phyloP scores from a whole-genome alignment of 2,888 invertebrate genomes.

The Dynastes tityus region DNA sequence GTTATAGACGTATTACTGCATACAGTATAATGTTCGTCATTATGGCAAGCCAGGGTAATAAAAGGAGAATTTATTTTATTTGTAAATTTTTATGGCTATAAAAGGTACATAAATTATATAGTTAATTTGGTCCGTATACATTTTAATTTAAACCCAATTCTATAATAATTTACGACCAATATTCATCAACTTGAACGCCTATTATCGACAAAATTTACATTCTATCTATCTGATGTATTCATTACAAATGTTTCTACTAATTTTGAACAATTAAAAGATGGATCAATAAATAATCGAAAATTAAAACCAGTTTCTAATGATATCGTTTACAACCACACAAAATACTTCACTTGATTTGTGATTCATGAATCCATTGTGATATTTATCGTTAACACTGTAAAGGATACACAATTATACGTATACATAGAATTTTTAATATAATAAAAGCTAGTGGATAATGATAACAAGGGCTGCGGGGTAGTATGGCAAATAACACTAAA shows the following conservation, averaged over 20 bases:
- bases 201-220: conserved; percentile 31
- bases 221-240: conserved; percentile 21
- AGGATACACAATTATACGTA: too few species aligned
- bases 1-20: conserved; percentile 21
- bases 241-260: conserved; percentile 12
- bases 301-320: conserved; percentile 6
- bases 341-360: background rate
- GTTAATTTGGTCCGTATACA: conserved; percentile 36
- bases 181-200: conserved; percentile 26
- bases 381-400: too few species aligned
- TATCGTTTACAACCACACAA: background rate
- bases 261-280: background rate
- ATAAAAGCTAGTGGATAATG: too few species aligned
- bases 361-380: background rate
- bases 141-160: conserved; percentile 47
- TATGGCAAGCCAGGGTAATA: conserved; percentile 24
- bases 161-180: conserved; percentile 43
- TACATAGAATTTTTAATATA: too few species aligned
- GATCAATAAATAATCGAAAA: conserved; percentile 9
- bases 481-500: too few species aligned
- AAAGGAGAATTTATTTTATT: conserved; percentile 39
- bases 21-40: conserved; percentile 2
- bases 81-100: conserved; percentile 38
- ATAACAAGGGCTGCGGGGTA: too few species aligned
- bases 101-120: conserved; percentile 43